These are phyloP conservation scores for Druon quercuslanigerum DNA, from an alignment of 1,140 invertebrate species.

Conservation along the genomic window DNA sequence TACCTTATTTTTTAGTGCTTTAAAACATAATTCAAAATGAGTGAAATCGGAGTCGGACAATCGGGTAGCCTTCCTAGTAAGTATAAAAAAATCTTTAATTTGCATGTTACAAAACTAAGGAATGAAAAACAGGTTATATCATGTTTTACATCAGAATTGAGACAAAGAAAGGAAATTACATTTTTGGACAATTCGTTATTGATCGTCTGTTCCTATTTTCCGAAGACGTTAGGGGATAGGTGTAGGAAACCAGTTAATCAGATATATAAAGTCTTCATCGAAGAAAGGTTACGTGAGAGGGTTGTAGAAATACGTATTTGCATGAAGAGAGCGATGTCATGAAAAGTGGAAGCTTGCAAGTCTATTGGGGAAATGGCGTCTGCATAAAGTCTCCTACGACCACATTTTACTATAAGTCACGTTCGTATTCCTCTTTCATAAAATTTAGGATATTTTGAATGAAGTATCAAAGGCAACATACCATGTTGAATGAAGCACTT, in stretches of 20 bases:
- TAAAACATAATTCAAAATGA: no score
- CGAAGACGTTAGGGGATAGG: neutral
- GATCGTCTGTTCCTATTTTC: conserved; percentile 13
- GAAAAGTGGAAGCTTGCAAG: conserved; percentile 18
- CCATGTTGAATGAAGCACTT: no score
- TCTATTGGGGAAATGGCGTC: conserved; percentile 17
- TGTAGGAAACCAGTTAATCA: conserved; percentile 47
- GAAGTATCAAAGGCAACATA: neutral
- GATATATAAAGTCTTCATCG: conserved; percentile 39
- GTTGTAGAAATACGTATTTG: conserved; percentile 44
- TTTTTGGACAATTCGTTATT: conserved; percentile 34
- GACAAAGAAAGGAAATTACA: conserved; percentile 32
- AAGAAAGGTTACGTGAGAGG: conserved; percentile 39
- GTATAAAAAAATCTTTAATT: no score
- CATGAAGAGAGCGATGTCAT: conserved; percentile 36
- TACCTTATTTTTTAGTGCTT: no score
- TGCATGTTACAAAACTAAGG: no score
- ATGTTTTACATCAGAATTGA: neutral
- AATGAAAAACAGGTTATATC: no score
- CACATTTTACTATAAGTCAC: conserved; percentile 26
- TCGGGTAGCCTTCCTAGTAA: no score
- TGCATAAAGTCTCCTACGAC: conserved; percentile 10
- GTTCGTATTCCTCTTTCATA: neutral
- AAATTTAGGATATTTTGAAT: conserved; percentile 2
- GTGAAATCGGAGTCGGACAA: no score